phyloP scores from a whole-genome alignment of 2,797 vertebrate species.

The Oophaga sylvatica region DNA sequence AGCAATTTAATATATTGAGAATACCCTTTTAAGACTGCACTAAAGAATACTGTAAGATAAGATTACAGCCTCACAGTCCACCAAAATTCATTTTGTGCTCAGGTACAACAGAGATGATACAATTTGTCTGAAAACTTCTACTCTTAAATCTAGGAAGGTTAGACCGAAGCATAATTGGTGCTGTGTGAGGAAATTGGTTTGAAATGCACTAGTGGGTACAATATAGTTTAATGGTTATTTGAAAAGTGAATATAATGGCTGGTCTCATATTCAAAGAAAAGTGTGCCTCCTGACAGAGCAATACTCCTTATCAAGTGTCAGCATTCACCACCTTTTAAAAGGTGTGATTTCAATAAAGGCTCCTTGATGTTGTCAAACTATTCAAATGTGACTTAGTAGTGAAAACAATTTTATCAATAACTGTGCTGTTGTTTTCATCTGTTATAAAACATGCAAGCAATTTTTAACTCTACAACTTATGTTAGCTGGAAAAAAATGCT shows the following conservation, averaged over 20 bases:
- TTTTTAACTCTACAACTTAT: neutral
- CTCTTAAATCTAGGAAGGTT: constrained; percentile 65
- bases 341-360: no score
- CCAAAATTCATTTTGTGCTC: constrained; percentile 67
- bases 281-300: constrained; percentile 60
- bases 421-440: neutral
- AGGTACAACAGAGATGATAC: constrained; percentile 67
- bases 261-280: constrained; percentile 68
- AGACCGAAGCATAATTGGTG: constrained; percentile 65
- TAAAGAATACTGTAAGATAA: constrained; percentile 44
- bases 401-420: neutral
- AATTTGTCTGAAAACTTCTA: constrained; percentile 68
- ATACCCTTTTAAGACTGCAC: neutral
- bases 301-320: constrained; percentile 35
- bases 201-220: constrained; percentile 69
- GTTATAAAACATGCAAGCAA: neutral
- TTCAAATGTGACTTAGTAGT: constrained; percentile 9
- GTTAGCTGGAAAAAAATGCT: neutral
- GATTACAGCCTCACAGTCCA: constrained; percentile 66
- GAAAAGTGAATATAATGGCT: constrained; percentile 67
- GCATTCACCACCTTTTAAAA: neutral
- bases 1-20: no score
- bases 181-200: constrained; percentile 66
- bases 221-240: constrained; percentile 70
- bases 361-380: neutral